Base-by-base conservation (phyloP, 2,113 vertebrate species). In the Poeciliopsis prolifica region DNA sequence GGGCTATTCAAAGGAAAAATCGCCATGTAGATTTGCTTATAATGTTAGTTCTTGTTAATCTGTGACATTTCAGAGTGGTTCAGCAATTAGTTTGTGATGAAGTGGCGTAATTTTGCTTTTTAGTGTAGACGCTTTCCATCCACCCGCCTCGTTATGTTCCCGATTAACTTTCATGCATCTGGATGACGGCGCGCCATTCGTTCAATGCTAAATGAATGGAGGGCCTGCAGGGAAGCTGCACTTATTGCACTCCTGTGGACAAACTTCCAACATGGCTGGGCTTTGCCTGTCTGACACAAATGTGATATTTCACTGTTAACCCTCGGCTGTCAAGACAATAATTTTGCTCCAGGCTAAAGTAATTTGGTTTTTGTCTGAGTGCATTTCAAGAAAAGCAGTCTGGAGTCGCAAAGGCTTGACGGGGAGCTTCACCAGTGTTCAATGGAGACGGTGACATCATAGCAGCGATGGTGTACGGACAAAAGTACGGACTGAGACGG, bases 31-130 rank as follows among this genome's bases (percentile, higher is more conserved):
- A 82, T 89, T 29, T n/a, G 74, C 72, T 83, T 77, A 74, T 35
- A 31, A 70, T 75, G 75, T 82, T 62, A 79, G 70, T 54, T 73
- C 66, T 82, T 83, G 76, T 82, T 87, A 84, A 88, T 87, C 82
- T 81, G 78, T 30, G 72, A 37, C 72, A 70, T 80, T 79, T 75
- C 19, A 65, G 78, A 64, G 75, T 6, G 66, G 65, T 83, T 54
- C 58, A 61, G 35, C 65, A 29, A 60, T 83, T 80, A 85, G 81
- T 68, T 69, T 19, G 68, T 86, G 81, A 92, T 91, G 72, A 81
- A 85, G 77, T 88, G 81, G 68, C 14, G 77, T 35, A 62, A 80
- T 90, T 84, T 81, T 58, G 14, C 37, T 68, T 66, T 76, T 74
- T 14, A 68, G 26, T 79, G 77, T 73, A 33, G 78, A 65, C 9